phyloP scores from a whole-genome alignment of 2,888 invertebrate species.

The Acanthosoma haemorrhoidale region DNA sequence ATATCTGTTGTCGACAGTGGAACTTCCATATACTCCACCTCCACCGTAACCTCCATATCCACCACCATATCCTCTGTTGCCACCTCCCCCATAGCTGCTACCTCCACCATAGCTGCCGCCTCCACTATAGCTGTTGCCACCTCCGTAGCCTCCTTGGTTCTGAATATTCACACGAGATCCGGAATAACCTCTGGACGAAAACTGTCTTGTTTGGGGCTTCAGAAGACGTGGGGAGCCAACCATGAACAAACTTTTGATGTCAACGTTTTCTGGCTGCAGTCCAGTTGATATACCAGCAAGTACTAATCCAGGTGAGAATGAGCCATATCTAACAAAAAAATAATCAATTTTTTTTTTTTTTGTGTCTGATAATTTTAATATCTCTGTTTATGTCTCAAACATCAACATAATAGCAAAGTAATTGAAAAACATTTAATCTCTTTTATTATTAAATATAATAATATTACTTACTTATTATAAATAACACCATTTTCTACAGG shows the following conservation, averaged over 20 bases:
- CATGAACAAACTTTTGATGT: slow-evolving; percentile 31
- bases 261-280: slow-evolving; percentile 57
- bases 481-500: slow-evolving; percentile 63
- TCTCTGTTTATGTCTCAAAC: too few relatives aligned
- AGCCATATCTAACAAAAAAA: slow-evolving; percentile 54
- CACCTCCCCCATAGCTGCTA: slow-evolving; percentile 37
- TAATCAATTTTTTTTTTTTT: not conserved
- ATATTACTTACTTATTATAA: slow-evolving; percentile 50
- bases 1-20: slow-evolving; percentile 55
- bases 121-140: not conserved
- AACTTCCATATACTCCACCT: slow-evolving; percentile 34
- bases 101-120: not conserved
- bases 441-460: too few relatives aligned
- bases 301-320: slow-evolving; percentile 62
- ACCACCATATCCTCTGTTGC: not conserved
- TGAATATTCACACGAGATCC: not conserved
- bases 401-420: too few relatives aligned
- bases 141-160: not conserved
- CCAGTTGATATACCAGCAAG: slow-evolving; percentile 73
- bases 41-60: slow-evolving; percentile 37
- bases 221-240: not conserved
- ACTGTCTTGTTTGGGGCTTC: not conserved
- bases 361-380: too few relatives aligned
- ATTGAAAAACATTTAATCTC: too few relatives aligned
- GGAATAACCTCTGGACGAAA: not conserved